Base-by-base conservation (phyloP, 2,113 vertebrate species). In the Dryoscopus gambensis region DNA sequence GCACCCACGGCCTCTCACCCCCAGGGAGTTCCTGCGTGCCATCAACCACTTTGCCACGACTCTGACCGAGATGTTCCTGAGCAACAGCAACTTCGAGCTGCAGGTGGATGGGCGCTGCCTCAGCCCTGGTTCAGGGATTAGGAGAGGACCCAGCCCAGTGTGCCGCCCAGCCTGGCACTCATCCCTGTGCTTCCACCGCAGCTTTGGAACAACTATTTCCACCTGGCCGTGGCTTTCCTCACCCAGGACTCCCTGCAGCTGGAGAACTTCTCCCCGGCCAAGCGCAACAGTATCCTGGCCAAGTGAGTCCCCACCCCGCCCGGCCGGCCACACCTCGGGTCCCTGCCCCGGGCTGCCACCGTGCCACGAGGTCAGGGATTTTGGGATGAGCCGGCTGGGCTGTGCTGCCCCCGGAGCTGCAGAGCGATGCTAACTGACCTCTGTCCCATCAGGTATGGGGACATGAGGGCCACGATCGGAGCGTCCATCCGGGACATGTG, bases 161-260 rank as follows among this genome's bases (percentile, higher is more conserved):
- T 40, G 47, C 44, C 64, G 31, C 28, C 25, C 64, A 21, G 30
- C 56, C 56, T n/a, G 55, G n/a, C 31, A 8, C 55, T 85, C 5
- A 5, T 24, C 35, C 30, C 10, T 1, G 1, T 35, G 28, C 42
- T 90, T 27, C 39, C 28, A 5, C 73, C 6, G 44, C 84, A 95
- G 96, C 96, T 97, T 59, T 97, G 96, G 96, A 97, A 97, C 93
- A 97, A 96, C 11, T 97, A 95, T 57, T 97, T 97, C 76, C 97
- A 97, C 91, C 95, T 97, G 89, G 93, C 97, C 0, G 97, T 97
- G 62, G 97, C 97, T 70, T 97, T 97, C 95, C 97, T 97, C 47
- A 97, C 97, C 30, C 97, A 97, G 94, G 97, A 97, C 11, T 96
- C 91, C 4, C 91, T 97, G 87, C 97, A 97, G 73, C 95, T 97